These are phyloP conservation scores for Champsocephalus gunnari DNA, from an alignment of 2,797 vertebrate genomes.

Conservation along the genomic window DNA sequence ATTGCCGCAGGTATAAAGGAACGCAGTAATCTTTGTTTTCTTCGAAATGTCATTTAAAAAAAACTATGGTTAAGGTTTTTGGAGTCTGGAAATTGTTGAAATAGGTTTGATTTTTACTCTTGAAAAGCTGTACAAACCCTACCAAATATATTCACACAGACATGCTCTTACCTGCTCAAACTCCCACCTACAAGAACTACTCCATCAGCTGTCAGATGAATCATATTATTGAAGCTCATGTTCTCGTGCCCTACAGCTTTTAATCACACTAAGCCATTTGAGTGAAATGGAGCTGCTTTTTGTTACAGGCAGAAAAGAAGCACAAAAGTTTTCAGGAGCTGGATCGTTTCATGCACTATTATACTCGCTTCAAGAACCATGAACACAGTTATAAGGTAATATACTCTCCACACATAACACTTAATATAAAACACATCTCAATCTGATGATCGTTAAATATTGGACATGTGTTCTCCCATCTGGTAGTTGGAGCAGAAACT, in stretches of 20 bases:
- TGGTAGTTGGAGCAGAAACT: conserved; percentile 95
- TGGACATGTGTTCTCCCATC: conserved; percentile 13
- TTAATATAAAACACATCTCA: not conserved
- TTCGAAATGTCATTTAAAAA: no score
- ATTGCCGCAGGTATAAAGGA: no score
- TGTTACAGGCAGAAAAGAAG: conserved; percentile 95
- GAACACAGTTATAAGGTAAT: conserved; percentile 98
- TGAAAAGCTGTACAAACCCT: no score
- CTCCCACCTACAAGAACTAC: not conserved
- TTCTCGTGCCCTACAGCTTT: not conserved
- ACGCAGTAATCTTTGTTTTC: no score
- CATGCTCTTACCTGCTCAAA: conserved; percentile 6
- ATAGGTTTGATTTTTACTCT: no score
- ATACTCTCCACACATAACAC: not conserved
- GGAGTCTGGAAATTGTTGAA: no score
- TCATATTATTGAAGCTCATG: not conserved
- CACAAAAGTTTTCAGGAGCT: conserved; percentile 98
- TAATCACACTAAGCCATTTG: not conserved
- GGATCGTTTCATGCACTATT: conserved; percentile 99
- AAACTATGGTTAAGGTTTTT: no score
- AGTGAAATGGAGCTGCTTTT: conserved; percentile 25
- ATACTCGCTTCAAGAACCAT: conserved; percentile 98
- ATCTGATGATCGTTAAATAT: not conserved
- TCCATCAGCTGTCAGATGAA: not conserved
- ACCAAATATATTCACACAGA: not conserved